Conservation (phyloP, 2,797 vertebrate genomes). For the Urocyon cinereoargenteus region DNA sequence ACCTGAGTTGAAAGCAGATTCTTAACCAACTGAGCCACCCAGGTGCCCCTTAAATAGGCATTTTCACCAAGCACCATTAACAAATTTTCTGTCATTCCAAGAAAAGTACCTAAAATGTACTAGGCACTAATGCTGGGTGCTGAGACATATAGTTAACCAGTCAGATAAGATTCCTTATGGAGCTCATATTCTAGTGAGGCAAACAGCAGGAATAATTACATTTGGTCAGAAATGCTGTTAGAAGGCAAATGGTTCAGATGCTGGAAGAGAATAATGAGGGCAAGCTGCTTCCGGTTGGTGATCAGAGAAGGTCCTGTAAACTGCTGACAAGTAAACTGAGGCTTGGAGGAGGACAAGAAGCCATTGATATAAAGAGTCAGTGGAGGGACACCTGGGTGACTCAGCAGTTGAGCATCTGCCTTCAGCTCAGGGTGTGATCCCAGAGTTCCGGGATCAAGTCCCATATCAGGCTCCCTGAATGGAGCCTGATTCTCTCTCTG, state of each 20-base stretch:
- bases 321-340: neutral
- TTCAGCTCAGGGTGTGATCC: too few relatives aligned
- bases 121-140: neutral
- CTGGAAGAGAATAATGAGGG: neutral
- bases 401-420: too few relatives aligned
- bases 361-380: neutral
- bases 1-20: neutral
- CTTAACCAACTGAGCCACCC: neutral
- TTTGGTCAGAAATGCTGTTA: neutral
- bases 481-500: too few relatives aligned
- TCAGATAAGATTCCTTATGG: neutral
- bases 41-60: rapidly evolving
- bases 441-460: too few relatives aligned
- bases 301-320: neutral
- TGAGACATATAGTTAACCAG: neutral
- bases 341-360: neutral
- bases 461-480: too few relatives aligned
- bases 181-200: neutral
- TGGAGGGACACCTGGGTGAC: too few relatives aligned
- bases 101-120: neutral
- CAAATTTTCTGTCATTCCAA: neutral
- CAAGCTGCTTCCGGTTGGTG: neutral
- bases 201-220: neutral
- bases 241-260: neutral
- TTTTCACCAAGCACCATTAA: neutral